Percentiles rank a stretch among this genome's conserved stretches.
Conservation (phyloP, 1,140 invertebrate genomes). For the Propsilocerus akamusi region DNA sequence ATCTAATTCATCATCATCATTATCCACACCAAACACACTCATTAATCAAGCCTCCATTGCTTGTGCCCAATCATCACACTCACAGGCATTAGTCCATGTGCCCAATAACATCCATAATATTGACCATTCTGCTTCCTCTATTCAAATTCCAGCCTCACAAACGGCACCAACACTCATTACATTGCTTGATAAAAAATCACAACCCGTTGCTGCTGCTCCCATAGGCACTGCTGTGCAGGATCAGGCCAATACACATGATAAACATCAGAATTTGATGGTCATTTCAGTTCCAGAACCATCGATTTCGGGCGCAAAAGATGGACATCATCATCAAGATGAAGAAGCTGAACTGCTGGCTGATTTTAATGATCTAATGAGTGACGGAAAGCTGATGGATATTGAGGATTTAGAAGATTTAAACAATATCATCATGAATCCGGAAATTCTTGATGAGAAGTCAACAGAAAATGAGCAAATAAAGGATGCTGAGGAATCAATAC, state of each 20-base stretch:
- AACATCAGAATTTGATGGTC: not conserved
- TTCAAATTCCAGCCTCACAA: slow-evolving; percentile 27
- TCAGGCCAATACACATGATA: too few relatives aligned
- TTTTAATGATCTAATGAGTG: not conserved
- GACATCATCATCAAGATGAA: not conserved
- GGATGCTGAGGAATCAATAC: not conserved
- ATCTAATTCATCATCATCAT: not conserved
- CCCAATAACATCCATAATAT: not conserved
- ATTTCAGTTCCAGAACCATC: not conserved
- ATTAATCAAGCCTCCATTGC: not conserved
- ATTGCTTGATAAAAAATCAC: slow-evolving; percentile 33
- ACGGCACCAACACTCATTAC: slow-evolving; percentile 44
- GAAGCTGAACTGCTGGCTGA: not conserved
- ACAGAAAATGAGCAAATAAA: not conserved
- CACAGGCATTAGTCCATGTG: not conserved
- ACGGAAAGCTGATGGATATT: not conserved
- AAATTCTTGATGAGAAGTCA: not conserved
- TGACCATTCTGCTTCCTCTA: not conserved
- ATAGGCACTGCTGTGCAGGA: not conserved
- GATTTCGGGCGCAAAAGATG: not conserved
- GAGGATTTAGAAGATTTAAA: not conserved
- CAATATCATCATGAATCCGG: not conserved
- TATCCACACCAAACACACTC: not conserved
- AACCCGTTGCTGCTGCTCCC: not conserved
- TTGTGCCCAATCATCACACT: slow-evolving; percentile 2